These are phyloP conservation scores for Eudorcas thomsonii DNA, from an alignment of 2,113 vertebrate genomes.

Conservation along the genomic window DNA sequence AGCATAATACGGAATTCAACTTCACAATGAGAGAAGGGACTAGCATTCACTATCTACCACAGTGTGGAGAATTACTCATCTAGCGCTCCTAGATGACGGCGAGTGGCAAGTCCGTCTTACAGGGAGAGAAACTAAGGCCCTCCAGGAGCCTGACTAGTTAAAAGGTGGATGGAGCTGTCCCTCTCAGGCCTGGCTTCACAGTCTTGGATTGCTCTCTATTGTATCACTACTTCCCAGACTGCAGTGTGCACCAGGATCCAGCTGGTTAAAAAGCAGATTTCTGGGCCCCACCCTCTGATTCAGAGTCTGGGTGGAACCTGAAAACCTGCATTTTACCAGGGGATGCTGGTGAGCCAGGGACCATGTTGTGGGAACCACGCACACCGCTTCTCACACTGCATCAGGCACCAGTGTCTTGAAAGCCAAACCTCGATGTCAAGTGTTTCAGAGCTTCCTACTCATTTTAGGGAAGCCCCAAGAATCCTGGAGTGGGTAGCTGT, in stretches of 20 bases:
- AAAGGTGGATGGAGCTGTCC: background rate
- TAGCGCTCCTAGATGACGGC: background rate
- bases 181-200: too few relatives aligned
- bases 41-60: background rate
- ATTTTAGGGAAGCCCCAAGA: background rate
- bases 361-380: fast-evolving
- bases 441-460: background rate
- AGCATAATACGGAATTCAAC: background rate
- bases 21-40: background rate
- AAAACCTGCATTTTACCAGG: background rate
- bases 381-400: background rate
- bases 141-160: background rate
- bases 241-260: background rate
- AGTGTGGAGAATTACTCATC: background rate
- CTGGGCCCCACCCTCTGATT: background rate
- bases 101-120: background rate
- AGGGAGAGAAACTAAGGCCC: background rate
- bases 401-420: background rate
- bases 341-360: background rate
- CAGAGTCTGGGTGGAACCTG: background rate
- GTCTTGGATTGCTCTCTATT: background rate
- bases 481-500: background rate
- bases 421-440: background rate
- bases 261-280: background rate
- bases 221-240: background rate